A percentile compares a stretch with the other conserved stretches of the same genome.
These are phyloP conservation scores for Rapana venosa DNA, from an alignment of 2,888 invertebrate species.

Conservation along the genomic window DNA sequence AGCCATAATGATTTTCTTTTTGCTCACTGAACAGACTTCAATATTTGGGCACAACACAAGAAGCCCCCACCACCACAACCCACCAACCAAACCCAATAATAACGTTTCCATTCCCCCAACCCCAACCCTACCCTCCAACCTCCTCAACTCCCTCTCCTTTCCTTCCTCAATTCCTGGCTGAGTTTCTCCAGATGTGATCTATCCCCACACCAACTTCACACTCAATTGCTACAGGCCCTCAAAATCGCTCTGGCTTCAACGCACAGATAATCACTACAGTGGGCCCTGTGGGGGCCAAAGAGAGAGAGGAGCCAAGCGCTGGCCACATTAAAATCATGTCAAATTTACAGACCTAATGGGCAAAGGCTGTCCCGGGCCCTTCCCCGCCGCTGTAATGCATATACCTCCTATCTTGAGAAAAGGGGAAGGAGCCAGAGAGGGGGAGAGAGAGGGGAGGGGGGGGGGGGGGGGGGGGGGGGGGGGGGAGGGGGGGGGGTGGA, in stretches of 20 bases:
- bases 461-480: not conserved
- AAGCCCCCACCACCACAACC: not conserved
- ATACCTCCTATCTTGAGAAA: not conserved
- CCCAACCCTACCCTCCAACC: not conserved
- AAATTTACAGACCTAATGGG: constrained; percentile 43
- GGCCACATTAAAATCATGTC: constrained; percentile 40
- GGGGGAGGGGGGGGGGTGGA: no score
- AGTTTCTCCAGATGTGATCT: constrained; percentile 16
- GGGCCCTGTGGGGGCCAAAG: constrained; percentile 36
- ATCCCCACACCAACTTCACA: constrained; percentile 25
- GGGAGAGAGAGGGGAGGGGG: no score
- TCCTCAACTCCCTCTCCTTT: not conserved
- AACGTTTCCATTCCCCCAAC: not conserved
- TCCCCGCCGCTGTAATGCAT: not conserved
- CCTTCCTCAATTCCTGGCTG: not conserved
- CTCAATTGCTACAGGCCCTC: constrained; percentile 19
- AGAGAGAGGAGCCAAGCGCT: constrained; percentile 28
- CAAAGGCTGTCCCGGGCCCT: constrained; percentile 37
- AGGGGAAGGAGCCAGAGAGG: no score
- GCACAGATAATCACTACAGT: constrained; percentile 12
- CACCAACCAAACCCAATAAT: not conserved
- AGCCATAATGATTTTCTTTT: no score
- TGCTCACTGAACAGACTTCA: not conserved
- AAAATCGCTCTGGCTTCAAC: not conserved
- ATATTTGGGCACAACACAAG: not conserved